These are phyloP conservation scores for Drosophila mimetica DNA, from an alignment of 2,888 invertebrate species.

Conservation along the genomic window DNA sequence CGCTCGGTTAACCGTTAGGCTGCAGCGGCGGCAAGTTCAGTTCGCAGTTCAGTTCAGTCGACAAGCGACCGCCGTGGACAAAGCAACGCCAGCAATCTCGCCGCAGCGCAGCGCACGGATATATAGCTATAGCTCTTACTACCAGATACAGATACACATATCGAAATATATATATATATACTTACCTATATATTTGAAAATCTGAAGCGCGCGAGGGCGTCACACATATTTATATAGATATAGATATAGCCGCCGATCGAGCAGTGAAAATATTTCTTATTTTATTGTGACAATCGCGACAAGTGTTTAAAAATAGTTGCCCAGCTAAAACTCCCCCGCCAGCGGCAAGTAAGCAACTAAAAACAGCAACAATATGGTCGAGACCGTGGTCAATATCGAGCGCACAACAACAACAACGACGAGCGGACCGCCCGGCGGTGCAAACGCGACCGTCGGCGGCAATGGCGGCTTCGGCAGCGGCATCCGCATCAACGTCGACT, in stretches of 20 bases:
- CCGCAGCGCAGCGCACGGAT: slow-evolving; percentile 23
- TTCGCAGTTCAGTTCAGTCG: slow-evolving; percentile 48
- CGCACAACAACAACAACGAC: slow-evolving; percentile 86
- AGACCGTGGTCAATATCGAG: slow-evolving; percentile 92
- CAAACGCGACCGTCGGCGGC: slow-evolving; percentile 63
- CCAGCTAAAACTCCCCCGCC: slow-evolving; percentile 33
- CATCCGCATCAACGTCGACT: slow-evolving; percentile 91
- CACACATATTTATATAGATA: slow-evolving; percentile 27
- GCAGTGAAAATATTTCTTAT: slow-evolving; percentile 20
- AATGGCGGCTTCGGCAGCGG: slow-evolving; percentile 86
- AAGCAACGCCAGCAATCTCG: slow-evolving; percentile 16
- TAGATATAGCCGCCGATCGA: slow-evolving; percentile 27
- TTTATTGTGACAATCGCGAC: slow-evolving; percentile 45
- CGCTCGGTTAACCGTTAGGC: slow-evolving; percentile 15
- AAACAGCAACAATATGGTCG: slow-evolving; percentile 89
- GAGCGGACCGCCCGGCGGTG: slow-evolving; percentile 74
- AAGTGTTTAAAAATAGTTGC: slow-evolving; percentile 66
- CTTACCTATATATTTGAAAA: slow-evolving; percentile 15
- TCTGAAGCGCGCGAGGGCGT: slow-evolving; percentile 42
- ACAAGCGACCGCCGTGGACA: slow-evolving; percentile 60
- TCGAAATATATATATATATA: neutral
- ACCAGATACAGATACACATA: no score
- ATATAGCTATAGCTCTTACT: slow-evolving; percentile 1
- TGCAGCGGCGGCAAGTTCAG: slow-evolving; percentile 15
- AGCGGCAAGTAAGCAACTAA: slow-evolving; percentile 11